Evolutionary conservation across 2,113 vertebrate species (phyloP).

Genomic region (Rallus limicola): DNA sequence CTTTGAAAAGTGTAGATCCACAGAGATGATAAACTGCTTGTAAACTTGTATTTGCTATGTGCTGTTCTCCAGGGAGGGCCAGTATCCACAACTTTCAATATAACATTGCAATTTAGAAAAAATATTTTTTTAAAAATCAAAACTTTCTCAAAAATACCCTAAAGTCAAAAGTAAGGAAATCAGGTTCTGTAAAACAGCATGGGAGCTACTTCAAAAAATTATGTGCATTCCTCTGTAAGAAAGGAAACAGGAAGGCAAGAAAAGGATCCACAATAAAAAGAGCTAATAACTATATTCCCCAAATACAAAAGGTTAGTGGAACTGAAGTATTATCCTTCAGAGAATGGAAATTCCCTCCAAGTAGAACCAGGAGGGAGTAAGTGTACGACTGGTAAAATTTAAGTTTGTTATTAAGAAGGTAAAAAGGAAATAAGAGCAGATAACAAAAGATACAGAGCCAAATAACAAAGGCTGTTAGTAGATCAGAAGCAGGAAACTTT

Average conservation of each 20-base stretch:
- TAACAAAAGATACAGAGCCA: not conserved
- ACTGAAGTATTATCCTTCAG: constrained; percentile 9
- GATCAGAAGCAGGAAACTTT: constrained; percentile 15
- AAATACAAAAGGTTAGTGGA: constrained; percentile 1
- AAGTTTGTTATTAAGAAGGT: not conserved
- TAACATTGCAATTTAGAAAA: not conserved
- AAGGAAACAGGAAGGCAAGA: not conserved
- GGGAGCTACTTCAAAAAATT: constrained; percentile 10
- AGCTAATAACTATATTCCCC: not conserved
- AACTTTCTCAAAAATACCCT: not conserved
- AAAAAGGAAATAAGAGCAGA: constrained; percentile 10
- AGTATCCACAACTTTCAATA: not conserved
- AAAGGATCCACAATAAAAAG: not conserved
- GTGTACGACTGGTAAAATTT: not conserved
- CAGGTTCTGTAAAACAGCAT: not conserved
- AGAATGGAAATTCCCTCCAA: not conserved
- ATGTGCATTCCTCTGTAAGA: not conserved
- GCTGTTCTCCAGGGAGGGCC: not conserved
- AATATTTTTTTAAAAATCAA: not conserved
- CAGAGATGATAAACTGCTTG: not conserved
- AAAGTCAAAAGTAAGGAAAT: constrained; percentile 21
- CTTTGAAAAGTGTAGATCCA: constrained; percentile 36
- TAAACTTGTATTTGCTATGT: constrained; percentile 45
- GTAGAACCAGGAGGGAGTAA: not conserved
- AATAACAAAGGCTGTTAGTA: not conserved